Percentiles rank a stretch among this genome's conserved stretches.
Evolutionary conservation across 2,113 vertebrate species (phyloP).

Genomic region (Seriola aureovittata): DNA sequence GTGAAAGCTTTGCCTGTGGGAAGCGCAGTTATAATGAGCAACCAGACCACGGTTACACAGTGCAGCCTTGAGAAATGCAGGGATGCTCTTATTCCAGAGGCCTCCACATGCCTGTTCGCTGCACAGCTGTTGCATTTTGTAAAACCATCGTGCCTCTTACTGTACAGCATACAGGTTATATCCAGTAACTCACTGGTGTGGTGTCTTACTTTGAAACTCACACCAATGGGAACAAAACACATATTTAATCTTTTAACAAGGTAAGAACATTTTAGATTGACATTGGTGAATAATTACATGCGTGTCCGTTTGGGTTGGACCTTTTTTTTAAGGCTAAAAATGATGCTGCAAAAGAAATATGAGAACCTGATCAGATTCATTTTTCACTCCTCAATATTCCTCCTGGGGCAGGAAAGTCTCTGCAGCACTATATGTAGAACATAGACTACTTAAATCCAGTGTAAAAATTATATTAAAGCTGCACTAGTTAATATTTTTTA

Average conservation of each 20-base stretch:
- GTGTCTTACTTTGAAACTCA: conserved; percentile 6
- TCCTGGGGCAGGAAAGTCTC: background rate
- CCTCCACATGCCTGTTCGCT: conserved; percentile 38
- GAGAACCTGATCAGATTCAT: too few relatives aligned
- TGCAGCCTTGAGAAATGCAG: conserved; percentile 42
- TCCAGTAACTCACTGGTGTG: conserved; percentile 1
- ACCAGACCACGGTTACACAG: conserved; percentile 10
- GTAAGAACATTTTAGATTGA: background rate
- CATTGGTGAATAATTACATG: background rate
- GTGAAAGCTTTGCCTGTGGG: conserved; percentile 41
- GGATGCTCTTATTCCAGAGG: conserved; percentile 42
- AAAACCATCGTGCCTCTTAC: conserved; percentile 5
- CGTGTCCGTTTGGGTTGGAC: too few relatives aligned
- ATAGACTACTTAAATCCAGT: background rate
- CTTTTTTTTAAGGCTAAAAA: too few relatives aligned
- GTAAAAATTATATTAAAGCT: background rate
- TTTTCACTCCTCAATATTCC: too few relatives aligned
- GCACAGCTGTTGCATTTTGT: conserved; percentile 41
- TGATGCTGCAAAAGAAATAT: too few relatives aligned
- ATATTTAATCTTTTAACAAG: conserved; percentile 14
- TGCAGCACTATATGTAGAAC: background rate
- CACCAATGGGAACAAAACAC: background rate
- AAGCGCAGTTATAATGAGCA: conserved; percentile 35
- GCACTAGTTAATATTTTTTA: background rate
- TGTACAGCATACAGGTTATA: conserved; percentile 19